Base-by-base conservation (phyloP, 2,888 invertebrate species). In the Lacanobia oleracea region DNA sequence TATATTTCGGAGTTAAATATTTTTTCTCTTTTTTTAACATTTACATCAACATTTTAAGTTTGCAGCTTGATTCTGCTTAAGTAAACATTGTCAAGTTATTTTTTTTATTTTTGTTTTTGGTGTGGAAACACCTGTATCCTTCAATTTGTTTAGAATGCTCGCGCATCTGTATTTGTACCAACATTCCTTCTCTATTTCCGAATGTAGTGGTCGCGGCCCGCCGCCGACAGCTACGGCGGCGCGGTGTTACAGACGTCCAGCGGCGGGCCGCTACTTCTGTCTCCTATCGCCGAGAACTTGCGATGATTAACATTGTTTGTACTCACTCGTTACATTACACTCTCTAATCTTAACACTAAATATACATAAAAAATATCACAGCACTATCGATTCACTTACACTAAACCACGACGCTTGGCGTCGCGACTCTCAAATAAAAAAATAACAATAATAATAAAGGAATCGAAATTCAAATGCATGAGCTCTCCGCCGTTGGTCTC, bases 341-440 rank as follows among this genome's bases (percentile, higher is more conserved):
- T 90, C 91, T 87, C 90, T 92, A 92, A 88, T 75, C 94, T 94
- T 94, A 94, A 87, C 88, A 88, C 93, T 95, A 95, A 93, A 94
- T 94, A 94, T 95, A 95, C 94, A 95, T 94, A 94, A 95, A 85
- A 94, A 95, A 96, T 96, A 96, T 96, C 95, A 96, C 95, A 96
- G 95, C 95, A 95, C 95, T 93, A 95, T 95, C 95, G 95, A 95
- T 96, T 94, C 95, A 91, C 95, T 95, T 95, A 95, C 92, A 88
- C 95, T 95, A 95, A 91, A 90, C 87, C 91, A 85, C 88, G 88
- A 90, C 92, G 95, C 95, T 95, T 93, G 86, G 95, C 95, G 90
- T 87, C 92, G 87, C 89, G 86, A 90, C 87, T 91, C 91, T 87
- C 83, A 85, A 90, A 84, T 86, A 87, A 88, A 86, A 89, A 87